Conservation (phyloP, 2,113 vertebrate genomes). For the Cebidichthys violaceus region DNA sequence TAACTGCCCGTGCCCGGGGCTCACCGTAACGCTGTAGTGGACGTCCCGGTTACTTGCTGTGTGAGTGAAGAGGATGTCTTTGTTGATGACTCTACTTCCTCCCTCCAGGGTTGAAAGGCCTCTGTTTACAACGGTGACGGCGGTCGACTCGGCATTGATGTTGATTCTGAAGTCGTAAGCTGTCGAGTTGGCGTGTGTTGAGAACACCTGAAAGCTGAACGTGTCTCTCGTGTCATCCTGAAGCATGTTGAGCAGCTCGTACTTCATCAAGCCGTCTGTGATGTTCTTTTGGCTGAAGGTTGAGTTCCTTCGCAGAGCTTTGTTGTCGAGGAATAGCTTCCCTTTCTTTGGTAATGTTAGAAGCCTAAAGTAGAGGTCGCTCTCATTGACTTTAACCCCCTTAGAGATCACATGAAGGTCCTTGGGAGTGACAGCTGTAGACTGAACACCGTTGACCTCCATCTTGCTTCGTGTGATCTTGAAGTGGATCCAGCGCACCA, state of each 20-base stretch:
- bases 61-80: conserved; percentile 84
- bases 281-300: conserved; percentile 89
- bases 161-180: conserved; percentile 84
- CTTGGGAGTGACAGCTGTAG: conserved; percentile 78
- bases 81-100: conserved; percentile 87
- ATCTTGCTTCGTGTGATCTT: conserved; percentile 84
- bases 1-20: conserved; percentile 87
- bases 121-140: conserved; percentile 84
- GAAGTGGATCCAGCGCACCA: conserved; percentile 86
- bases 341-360: conserved; percentile 86
- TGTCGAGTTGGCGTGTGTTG: conserved; percentile 82
- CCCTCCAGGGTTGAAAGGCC: conserved; percentile 89
- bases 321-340: conserved; percentile 80
- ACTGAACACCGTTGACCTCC: conserved; percentile 80
- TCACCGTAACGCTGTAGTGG: conserved; percentile 80
- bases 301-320: conserved; percentile 81
- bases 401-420: conserved; percentile 83
- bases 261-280: conserved; percentile 83
- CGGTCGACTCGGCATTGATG: conserved; percentile 82
- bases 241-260: conserved; percentile 78
- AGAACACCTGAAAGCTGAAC: conserved; percentile 87
- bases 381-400: conserved; percentile 80
- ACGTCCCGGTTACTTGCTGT: conserved; percentile 79
- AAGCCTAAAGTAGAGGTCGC: conserved; percentile 84
- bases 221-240: conserved; percentile 80